phyloP scores from a whole-genome alignment of 2,113 vertebrate genomes.

The Syngnathus floridae region DNA sequence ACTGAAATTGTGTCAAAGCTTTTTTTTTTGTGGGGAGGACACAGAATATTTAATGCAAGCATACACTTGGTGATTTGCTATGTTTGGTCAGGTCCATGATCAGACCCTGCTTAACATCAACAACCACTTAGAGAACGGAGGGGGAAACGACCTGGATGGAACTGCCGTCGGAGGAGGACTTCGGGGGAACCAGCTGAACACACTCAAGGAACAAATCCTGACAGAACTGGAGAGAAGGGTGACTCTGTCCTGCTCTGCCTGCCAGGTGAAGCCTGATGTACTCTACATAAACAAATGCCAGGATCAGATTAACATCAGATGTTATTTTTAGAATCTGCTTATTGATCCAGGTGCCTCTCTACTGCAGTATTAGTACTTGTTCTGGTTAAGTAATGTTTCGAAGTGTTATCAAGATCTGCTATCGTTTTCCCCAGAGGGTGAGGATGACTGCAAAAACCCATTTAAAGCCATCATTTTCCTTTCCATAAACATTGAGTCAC shows the following conservation, averaged over 20 bases:
- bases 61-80: background rate
- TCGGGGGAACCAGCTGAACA: constrained; percentile 36
- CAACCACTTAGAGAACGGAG: constrained; percentile 67
- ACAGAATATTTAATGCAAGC: background rate
- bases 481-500: constrained; percentile 2
- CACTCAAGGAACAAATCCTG: constrained; percentile 67
- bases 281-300: background rate
- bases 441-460: background rate
- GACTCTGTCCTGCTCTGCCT: constrained; percentile 77
- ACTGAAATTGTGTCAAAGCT: background rate
- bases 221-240: constrained; percentile 76
- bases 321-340: background rate
- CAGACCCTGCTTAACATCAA: constrained; percentile 74
- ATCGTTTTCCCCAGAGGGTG: background rate
- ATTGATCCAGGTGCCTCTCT: background rate
- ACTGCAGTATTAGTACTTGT: background rate
- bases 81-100: constrained; percentile 70
- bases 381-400: background rate
- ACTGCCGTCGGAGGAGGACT: constrained; percentile 2
- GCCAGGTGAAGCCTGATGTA: constrained; percentile 56
- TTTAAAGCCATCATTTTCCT: background rate
- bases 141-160: constrained; percentile 53
- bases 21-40: too few relatives aligned
- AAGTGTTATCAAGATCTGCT: background rate
- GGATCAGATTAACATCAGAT: background rate